phyloP scores from a whole-genome alignment of 2,797 vertebrate genomes.

The Mus caroli region DNA sequence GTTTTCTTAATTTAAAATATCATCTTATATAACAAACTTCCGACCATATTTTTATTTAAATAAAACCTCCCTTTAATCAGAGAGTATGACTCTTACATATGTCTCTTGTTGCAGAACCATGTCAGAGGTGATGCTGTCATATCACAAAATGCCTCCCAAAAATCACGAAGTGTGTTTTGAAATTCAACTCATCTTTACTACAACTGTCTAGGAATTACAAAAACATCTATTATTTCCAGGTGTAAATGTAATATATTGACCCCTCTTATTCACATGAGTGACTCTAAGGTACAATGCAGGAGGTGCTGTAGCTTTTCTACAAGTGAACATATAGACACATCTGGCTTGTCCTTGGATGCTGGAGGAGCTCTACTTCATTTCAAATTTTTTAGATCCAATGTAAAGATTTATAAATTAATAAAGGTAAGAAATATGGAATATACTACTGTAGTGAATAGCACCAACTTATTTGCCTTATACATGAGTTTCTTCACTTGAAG shows the following conservation, averaged over 20 bases:
- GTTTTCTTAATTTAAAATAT: conserved; percentile 50
- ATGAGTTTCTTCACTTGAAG: conserved; percentile 78
- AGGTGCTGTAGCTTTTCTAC: neutral
- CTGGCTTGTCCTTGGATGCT: neutral
- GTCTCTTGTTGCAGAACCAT: neutral
- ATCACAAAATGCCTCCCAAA: conserved; percentile 17
- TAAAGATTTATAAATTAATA: conserved; percentile 64
- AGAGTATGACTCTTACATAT: neutral
- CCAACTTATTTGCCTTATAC: conserved; percentile 72
- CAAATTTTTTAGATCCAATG: neutral
- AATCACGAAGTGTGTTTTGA: neutral
- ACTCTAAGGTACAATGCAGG: neutral
- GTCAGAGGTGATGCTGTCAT: neutral
- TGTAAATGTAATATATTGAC: neutral
- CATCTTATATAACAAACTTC: conserved; percentile 28
- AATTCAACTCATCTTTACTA: neutral
- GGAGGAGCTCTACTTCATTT: neutral
- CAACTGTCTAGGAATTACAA: neutral
- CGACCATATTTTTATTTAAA: conserved; percentile 52
- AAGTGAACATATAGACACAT: neutral
- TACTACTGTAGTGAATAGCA: conserved; percentile 79
- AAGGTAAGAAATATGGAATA: conserved; percentile 64
- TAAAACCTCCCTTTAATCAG: neutral
- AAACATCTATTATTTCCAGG: neutral
- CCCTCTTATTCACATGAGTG: neutral